These are phyloP conservation scores for Lytechinus variegatus DNA, from an alignment of 35 echinoderm and acorn worm species.

Conservation along the genomic window DNA sequence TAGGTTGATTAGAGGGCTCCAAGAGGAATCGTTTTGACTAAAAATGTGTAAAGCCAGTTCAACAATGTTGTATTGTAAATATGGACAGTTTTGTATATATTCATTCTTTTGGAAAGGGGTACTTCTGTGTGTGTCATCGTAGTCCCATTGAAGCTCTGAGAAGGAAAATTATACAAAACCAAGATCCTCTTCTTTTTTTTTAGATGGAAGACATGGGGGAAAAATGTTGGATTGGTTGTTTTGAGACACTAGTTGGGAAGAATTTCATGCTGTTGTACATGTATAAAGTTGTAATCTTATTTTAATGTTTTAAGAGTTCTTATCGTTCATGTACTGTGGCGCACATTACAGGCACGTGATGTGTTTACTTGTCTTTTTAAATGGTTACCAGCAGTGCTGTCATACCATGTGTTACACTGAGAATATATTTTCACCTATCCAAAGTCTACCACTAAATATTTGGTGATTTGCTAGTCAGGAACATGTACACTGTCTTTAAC, in stretches of 20 bases:
- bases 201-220: not conserved
- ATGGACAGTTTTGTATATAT: not conserved
- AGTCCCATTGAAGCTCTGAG: not conserved
- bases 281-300: slow-evolving; percentile 40
- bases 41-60: not conserved
- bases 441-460: slow-evolving; percentile 51
- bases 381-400: slow-evolving; percentile 53
- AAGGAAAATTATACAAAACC: not conserved
- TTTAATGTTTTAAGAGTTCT: slow-evolving; percentile 44
- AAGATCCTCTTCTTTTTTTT: not conserved
- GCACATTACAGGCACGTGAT: slow-evolving; percentile 37
- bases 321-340: slow-evolving; percentile 36
- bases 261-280: slow-evolving; percentile 35
- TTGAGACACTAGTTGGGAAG: not conserved
- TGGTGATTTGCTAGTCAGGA: slow-evolving; percentile 42
- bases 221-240: not conserved
- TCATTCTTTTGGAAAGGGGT: not conserved
- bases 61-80: not conserved
- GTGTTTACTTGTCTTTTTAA: slow-evolving; percentile 28
- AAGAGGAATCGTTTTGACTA: not conserved
- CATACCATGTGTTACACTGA: slow-evolving; percentile 53
- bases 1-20: not conserved
- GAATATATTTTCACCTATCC: slow-evolving; percentile 55
- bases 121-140: not conserved
- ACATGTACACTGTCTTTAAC: slow-evolving; percentile 49